Conservation (phyloP, 2,113 vertebrate genomes). For the Microcebus griseorufus region DNA sequence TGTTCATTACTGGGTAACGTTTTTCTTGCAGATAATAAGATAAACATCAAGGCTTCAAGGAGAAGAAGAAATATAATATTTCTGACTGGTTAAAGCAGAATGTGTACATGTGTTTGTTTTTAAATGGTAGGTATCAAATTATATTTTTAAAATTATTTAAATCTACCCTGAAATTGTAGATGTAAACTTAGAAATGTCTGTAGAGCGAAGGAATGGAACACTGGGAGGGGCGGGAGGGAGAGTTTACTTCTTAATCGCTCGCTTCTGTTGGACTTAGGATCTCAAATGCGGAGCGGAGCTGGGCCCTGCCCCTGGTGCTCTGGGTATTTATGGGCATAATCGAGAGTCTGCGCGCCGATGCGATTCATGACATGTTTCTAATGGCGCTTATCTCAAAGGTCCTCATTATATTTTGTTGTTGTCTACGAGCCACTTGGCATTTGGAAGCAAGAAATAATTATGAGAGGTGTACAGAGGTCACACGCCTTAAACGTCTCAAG, state of each 20-base stretch:
- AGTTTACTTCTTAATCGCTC: background rate
- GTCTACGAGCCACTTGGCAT: constrained; percentile 61
- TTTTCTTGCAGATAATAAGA: background rate
- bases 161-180: background rate
- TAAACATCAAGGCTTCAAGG: background rate
- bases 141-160: background rate
- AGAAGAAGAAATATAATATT: background rate
- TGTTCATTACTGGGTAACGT: background rate
- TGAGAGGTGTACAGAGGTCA: constrained; percentile 8
- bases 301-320: background rate
- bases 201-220: background rate
- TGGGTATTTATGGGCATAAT: background rate
- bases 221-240: background rate
- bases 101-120: background rate
- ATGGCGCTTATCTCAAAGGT: constrained; percentile 27
- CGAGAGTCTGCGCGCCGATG: constrained; percentile 12
- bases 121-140: background rate
- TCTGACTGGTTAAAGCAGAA: background rate
- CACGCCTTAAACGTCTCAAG: constrained; percentile 4
- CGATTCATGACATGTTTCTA: background rate
- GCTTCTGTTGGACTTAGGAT: background rate
- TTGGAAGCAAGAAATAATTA: constrained; percentile 63
- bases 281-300: background rate
- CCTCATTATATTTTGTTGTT: constrained; percentile 37
- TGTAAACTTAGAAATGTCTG: background rate